phyloP scores from a whole-genome alignment of 2,797 vertebrate species.

The Remorina albescens region DNA sequence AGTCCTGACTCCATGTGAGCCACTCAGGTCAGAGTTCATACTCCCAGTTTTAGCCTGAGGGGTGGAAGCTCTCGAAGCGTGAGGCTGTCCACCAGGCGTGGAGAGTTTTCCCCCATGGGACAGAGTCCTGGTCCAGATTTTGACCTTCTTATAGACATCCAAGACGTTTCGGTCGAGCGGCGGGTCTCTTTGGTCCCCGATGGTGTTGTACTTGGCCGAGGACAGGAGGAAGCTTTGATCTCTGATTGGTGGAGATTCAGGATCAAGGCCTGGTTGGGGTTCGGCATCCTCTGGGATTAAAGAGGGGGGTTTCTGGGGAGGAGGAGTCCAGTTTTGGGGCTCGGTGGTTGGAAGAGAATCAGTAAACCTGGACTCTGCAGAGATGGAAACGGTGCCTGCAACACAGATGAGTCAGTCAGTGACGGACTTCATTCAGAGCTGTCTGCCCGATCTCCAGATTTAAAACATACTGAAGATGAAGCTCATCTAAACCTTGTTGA shows the following conservation, averaged over 20 bases:
- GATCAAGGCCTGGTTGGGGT: background rate
- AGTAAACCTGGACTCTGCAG: background rate
- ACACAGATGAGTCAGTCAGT: too few relatives aligned
- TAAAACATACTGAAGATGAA: too few relatives aligned
- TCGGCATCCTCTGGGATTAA: constrained; percentile 1
- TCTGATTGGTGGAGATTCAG: background rate
- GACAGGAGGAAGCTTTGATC: background rate
- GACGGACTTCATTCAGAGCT: too few relatives aligned
- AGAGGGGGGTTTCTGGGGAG: background rate
- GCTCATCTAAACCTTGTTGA: too few relatives aligned
- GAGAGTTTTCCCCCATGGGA: background rate
- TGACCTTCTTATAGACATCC: constrained; percentile 32
- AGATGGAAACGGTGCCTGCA: background rate
- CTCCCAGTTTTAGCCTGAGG: background rate
- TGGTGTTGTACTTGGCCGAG: background rate
- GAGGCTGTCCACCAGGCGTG: too few relatives aligned
- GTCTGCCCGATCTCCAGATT: too few relatives aligned
- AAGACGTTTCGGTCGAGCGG: background rate
- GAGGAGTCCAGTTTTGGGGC: background rate
- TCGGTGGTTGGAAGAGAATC: rapidly evolving
- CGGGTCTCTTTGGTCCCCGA: background rate
- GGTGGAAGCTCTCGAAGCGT: too few relatives aligned
- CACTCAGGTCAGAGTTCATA: too few relatives aligned
- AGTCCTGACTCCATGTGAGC: too few relatives aligned
- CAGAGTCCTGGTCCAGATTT: background rate